Evolutionary conservation across 2,888 invertebrate species (phyloP).

Genomic region (Myopa testacea): DNA sequence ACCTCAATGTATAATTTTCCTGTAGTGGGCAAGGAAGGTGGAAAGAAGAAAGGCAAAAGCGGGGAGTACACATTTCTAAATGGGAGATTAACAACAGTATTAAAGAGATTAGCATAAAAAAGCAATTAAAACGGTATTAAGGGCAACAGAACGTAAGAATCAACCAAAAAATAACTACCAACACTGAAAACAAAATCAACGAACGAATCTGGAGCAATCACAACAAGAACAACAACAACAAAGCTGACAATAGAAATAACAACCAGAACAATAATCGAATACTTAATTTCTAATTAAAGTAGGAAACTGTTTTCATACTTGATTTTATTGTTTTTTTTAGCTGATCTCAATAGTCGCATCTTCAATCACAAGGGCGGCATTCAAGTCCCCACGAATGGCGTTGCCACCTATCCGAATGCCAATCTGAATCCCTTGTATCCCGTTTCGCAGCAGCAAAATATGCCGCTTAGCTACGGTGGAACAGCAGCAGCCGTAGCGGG

Average conservation of each 20-base stretch:
- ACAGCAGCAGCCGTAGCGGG: conserved; percentile 45
- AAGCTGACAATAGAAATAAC: not conserved
- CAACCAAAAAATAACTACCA: not conserved
- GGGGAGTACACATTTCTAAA: too few species aligned
- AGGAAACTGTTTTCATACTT: not conserved
- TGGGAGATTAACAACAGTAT: not conserved
- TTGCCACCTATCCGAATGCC: conserved; percentile 38
- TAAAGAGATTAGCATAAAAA: conserved; percentile 1
- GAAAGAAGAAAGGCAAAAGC: not conserved
- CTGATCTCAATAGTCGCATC: conserved; percentile 74
- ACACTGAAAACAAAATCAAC: too few species aligned
- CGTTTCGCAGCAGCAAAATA: conserved; percentile 57
- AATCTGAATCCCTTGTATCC: conserved; percentile 53
- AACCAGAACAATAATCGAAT: not conserved
- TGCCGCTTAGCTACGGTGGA: conserved; percentile 58
- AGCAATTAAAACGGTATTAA: conserved; percentile 6
- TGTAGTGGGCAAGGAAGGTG: not conserved
- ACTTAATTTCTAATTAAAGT: too few species aligned
- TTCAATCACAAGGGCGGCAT: conserved; percentile 80
- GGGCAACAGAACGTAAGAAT: not conserved
- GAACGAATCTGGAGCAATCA: not conserved
- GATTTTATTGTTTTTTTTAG: conserved; percentile 47
- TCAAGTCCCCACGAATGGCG: conserved; percentile 68
- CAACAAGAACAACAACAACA: not conserved
- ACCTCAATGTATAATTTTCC: too few species aligned